These are phyloP conservation scores for Gnatocerus cornutus DNA, from an alignment of 2,888 invertebrate genomes.

Conservation along the genomic window DNA sequence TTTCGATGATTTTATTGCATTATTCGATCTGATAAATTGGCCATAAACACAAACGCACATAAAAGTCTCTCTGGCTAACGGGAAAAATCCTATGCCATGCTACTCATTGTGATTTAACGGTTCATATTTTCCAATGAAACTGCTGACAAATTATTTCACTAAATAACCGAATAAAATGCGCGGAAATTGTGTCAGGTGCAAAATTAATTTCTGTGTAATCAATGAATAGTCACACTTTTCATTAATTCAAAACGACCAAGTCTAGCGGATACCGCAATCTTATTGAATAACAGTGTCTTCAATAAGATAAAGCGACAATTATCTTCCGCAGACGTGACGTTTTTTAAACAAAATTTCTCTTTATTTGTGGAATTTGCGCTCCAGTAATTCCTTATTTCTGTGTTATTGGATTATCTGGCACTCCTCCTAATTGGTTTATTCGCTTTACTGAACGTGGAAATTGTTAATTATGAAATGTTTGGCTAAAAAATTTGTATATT, in stretches of 20 bases:
- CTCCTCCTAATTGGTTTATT: not conserved
- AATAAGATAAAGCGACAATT: not conserved
- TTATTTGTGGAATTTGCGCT: conserved; percentile 11
- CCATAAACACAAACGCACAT: not conserved
- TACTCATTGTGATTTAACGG: not conserved
- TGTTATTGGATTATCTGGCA: not conserved
- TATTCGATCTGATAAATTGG: conserved; percentile 34
- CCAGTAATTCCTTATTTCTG: conserved; percentile 7
- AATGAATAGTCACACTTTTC: conserved; percentile 24
- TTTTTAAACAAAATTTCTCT: not conserved
- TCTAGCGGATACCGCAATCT: conserved; percentile 8
- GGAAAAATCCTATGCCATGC: no score
- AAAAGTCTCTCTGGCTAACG: not conserved
- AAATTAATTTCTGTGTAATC: conserved; percentile 14
- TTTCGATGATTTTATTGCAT: conserved; percentile 56
- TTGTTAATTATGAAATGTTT: not conserved
- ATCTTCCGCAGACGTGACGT: not conserved
- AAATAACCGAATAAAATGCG: not conserved
- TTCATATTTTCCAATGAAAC: not conserved
- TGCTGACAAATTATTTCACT: not conserved
- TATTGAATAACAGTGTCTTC: not conserved
- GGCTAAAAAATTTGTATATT: no score
- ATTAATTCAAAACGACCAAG: conserved; percentile 1
- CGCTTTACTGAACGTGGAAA: not conserved
- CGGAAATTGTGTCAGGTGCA: not conserved